phyloP scores from a whole-genome alignment of 53 echinoderm and acorn worm genomes.

The Luidia sarsii region DNA sequence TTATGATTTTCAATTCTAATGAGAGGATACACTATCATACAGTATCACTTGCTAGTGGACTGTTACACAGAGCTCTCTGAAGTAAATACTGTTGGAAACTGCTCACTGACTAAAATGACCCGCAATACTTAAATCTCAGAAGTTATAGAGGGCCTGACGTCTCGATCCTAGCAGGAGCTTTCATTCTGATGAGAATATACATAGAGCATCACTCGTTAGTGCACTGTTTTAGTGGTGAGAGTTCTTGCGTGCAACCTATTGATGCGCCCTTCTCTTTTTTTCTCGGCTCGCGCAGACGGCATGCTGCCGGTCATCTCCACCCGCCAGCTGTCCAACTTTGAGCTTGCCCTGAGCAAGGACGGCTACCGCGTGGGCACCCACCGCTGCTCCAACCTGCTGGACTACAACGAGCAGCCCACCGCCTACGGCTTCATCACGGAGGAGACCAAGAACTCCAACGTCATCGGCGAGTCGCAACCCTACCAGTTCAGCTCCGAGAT shows the following conservation, averaged over 20 bases:
- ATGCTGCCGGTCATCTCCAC: conserved; percentile 99
- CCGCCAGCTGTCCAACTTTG: conserved; percentile 96
- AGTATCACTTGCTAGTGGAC: too few species aligned
- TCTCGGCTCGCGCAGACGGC: conserved; percentile 76
- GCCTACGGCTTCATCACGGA: conserved; percentile 92
- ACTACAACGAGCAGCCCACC: conserved; percentile 84
- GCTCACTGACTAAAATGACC: too few species aligned
- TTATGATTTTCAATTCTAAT: too few species aligned
- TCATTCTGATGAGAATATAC: too few species aligned
- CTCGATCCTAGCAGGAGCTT: too few species aligned
- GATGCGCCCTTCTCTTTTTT: not conserved
- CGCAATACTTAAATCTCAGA: too few species aligned
- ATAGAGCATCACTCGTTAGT: too few species aligned
- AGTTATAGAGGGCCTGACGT: too few species aligned
- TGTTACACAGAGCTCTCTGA: too few species aligned
- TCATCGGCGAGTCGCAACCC: conserved; percentile 87
- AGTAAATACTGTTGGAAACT: too few species aligned
- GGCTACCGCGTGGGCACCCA: conserved; percentile 95
- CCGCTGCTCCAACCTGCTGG: conserved; percentile 98
- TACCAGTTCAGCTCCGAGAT: conserved; percentile 91
- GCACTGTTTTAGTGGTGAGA: too few species aligned
- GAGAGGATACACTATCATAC: too few species aligned
- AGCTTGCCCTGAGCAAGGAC: conserved; percentile 98
- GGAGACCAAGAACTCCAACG: conserved; percentile 98
- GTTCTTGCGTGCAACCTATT: not conserved